Conservation (phyloP, 2,888 invertebrate species). For the Therioaphis trifolii region DNA sequence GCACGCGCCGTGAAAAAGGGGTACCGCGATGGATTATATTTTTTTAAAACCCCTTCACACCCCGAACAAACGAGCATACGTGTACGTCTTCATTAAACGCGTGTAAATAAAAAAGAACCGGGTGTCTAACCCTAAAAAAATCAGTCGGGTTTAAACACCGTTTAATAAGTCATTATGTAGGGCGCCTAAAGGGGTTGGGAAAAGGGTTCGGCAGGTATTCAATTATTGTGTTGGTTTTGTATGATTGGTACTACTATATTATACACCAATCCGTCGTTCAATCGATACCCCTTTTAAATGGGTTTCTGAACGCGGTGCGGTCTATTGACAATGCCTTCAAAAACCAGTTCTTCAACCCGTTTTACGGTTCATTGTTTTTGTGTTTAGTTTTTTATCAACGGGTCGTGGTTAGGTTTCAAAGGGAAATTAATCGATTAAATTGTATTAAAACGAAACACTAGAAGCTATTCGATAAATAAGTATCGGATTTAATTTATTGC, state of each 20-base stretch:
- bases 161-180: conserved; percentile 59
- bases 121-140: conserved; percentile 48
- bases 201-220: conserved; percentile 61
- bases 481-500: too few species aligned
- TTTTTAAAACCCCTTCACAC: conserved; percentile 41
- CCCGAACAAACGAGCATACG: not conserved
- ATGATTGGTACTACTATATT: conserved; percentile 33
- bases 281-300: conserved; percentile 43
- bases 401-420: too few species aligned
- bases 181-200: conserved; percentile 56
- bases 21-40: conserved; percentile 4
- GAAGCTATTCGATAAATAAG: too few species aligned
- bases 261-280: conserved; percentile 2
- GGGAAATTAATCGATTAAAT: too few species aligned
- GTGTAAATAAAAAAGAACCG: conserved; percentile 54
- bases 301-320: not conserved
- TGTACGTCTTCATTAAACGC: conserved; percentile 57
- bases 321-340: not conserved
- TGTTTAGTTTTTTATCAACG: too few species aligned
- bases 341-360: conserved; percentile 23
- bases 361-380: too few species aligned
- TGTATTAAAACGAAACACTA: too few species aligned
- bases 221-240: conserved; percentile 45
- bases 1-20: conserved; percentile 37
- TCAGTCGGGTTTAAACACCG: conserved; percentile 59